Percentiles rank a stretch among this genome's conserved stretches.
Conservation (phyloP, 2,888 invertebrate genomes). For the Caenorhabditis sinica region DNA sequence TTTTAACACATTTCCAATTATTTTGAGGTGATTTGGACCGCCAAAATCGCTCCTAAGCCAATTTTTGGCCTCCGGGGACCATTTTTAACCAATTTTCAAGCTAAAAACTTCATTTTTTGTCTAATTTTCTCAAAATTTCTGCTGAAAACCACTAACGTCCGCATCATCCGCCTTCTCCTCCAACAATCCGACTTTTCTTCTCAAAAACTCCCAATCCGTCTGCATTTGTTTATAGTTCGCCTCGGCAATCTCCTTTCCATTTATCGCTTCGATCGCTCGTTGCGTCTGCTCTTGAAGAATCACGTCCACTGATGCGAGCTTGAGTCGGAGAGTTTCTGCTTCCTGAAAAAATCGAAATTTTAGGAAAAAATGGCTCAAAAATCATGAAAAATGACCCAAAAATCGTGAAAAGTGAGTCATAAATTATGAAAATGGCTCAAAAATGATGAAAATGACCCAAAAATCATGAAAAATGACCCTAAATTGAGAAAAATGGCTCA, state of each 20-base stretch:
- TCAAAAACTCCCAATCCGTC: conserved; percentile 15
- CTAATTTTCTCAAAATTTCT: too few species aligned
- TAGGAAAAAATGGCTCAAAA: too few species aligned
- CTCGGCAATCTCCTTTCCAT: conserved; percentile 43
- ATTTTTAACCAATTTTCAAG: neutral
- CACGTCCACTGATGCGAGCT: conserved; percentile 12
- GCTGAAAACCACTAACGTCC: conserved; percentile 12
- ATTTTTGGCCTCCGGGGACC: too few species aligned
- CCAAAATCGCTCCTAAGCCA: too few species aligned
- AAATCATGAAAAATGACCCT: too few species aligned
- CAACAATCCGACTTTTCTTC: neutral
- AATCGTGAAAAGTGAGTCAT: too few species aligned
- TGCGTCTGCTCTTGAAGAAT: neutral
- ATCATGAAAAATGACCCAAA: too few species aligned
- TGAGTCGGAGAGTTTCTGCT: neutral
- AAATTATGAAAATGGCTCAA: too few species aligned
- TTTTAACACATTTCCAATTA: neutral
- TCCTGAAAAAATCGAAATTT: conserved; percentile 31
- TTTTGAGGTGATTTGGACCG: neutral
- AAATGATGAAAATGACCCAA: too few species aligned
- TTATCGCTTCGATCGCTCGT: conserved; percentile 3
- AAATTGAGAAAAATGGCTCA: too few species aligned
- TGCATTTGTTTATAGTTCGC: conserved; percentile 35
- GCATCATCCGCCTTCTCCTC: conserved; percentile 39
- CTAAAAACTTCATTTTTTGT: too few species aligned